Base-by-base conservation (phyloP, 2,113 vertebrate species). In the Eidolon helvum region DNA sequence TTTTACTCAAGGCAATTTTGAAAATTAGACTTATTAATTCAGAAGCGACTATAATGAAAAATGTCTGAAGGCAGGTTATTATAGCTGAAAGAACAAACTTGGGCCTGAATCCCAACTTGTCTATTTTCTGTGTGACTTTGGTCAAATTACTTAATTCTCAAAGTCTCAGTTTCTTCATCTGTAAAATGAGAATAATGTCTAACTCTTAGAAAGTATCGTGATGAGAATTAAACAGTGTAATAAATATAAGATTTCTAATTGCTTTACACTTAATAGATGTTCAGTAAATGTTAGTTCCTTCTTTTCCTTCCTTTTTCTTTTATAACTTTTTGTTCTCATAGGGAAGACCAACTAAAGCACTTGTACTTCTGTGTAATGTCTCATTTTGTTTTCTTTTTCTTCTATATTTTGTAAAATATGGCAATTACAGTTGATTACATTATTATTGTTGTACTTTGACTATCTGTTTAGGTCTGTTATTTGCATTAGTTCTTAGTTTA, bases 1-100 rank as follows among this genome's bases (percentile, higher is more conserved):
- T 78, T 96, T 94, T 72, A 38, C 19, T 72, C 40, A 91, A 83
- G 84, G 18, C 38, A 84, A 50, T 90, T 89, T 79, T 89, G 48
- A 43, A 26, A 57, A 33, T 43, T 48, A 72, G 87, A 48, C 35
- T 50, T 83, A 8, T 11, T 21, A 43, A 4, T 63, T 79, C 35
- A 40, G 38, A 92, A 82, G 63, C 50, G 15, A 45, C 19, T 59
- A 14, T 24, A 61, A 33, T 35, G 19, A 85, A 63, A 61, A 53
- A 26, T 21, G 10, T 87, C 50, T 66, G 26, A 38, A 14, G 2
- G 28, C 4, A 45, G 28, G 12, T 65, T 38, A 35, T 86, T 55
- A 33, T 0, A 90, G 10, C 40, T n/a, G 33, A 50, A 80, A 74
- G n/a, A 75, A 75, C 2, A 22, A 10, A 24, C 5, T 18, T 63